phyloP scores from a whole-genome alignment of 1,140 invertebrate species.

The Lordiphosa mommai region DNA sequence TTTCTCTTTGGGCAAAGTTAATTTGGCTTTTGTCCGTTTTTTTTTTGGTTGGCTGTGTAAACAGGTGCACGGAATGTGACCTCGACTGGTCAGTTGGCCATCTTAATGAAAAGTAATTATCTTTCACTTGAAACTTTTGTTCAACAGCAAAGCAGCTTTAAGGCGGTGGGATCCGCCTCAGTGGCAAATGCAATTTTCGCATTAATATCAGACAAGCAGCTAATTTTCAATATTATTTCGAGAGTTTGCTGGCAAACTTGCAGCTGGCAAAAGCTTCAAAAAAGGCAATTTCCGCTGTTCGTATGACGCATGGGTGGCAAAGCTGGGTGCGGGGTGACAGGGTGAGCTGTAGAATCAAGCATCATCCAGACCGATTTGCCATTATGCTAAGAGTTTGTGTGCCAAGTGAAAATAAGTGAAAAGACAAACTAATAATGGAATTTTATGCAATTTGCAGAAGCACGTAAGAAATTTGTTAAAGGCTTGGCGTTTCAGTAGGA shows the following conservation, averaged over 20 bases:
- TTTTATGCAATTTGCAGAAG: conserved; percentile 20
- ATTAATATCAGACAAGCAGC: conserved; percentile 48
- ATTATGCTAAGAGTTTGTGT: conserved; percentile 53
- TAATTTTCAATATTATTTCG: conserved; percentile 60
- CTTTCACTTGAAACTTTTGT: conserved; percentile 33
- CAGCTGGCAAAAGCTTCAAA: conserved; percentile 43
- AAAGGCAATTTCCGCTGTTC: conserved; percentile 57
- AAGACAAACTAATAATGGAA: conserved; percentile 26
- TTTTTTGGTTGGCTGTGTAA: conserved; percentile 23
- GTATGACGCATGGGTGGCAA: conserved; percentile 26
- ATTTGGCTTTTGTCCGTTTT: conserved; percentile 67
- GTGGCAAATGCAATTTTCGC: conserved; percentile 40
- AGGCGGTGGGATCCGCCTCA: conserved; percentile 15
- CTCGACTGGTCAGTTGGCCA: conserved; percentile 15
- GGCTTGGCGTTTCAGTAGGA: background rate
- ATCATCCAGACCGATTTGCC: conserved; percentile 37
- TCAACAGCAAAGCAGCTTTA: conserved; percentile 9
- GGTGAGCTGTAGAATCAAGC: background rate
- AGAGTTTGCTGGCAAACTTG: conserved; percentile 31
- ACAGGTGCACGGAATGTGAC: conserved; percentile 50
- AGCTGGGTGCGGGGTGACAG: background rate
- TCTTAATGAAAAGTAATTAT: conserved; percentile 69
- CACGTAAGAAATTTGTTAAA: no score
- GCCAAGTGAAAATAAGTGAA: conserved; percentile 27
- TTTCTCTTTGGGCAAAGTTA: conserved; percentile 47